Evolutionary conservation across 2,113 vertebrate species (phyloP).

Genomic region (Castor canadensis): DNA sequence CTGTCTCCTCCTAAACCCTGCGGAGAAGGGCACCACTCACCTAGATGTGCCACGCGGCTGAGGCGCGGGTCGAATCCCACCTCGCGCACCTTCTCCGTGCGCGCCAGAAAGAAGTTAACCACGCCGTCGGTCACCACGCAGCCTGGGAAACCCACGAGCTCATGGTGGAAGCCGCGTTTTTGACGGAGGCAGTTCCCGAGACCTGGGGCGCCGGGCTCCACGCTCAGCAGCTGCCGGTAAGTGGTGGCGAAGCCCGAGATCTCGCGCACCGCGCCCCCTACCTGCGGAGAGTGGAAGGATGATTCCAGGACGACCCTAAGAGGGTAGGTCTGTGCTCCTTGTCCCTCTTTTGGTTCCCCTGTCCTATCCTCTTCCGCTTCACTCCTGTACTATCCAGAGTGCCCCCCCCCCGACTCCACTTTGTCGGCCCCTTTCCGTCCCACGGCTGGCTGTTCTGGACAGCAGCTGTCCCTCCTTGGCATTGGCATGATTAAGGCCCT

Average conservation of each 20-base stretch:
- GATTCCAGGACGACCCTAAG: background rate
- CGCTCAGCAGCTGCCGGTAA: conserved; percentile 89
- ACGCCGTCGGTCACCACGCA: conserved; percentile 93
- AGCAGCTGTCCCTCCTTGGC: background rate
- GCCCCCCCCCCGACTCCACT: background rate
- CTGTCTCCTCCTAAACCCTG: background rate
- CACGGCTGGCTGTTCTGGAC: background rate
- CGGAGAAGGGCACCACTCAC: conserved; percentile 81
- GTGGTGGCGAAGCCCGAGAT: conserved; percentile 90
- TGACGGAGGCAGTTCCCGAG: conserved; percentile 89
- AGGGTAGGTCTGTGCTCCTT: background rate
- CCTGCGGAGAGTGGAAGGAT: conserved; percentile 79
- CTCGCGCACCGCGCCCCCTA: conserved; percentile 93
- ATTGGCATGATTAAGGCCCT: too few species aligned
- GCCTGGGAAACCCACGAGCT: conserved; percentile 88
- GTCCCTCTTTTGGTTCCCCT: background rate
- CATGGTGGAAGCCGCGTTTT: conserved; percentile 87
- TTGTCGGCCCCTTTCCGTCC: background rate
- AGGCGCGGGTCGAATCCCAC: conserved; percentile 93
- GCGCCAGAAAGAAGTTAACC: conserved; percentile 95
- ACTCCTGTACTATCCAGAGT: too few species aligned
- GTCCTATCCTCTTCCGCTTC: background rate
- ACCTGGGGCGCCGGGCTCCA: conserved; percentile 87
- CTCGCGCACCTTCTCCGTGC: conserved; percentile 89
- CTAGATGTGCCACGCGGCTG: conserved; percentile 88